Conservation (phyloP, 2,113 vertebrate genomes). For the Ovis aries region ARS-UI_Ramb_v3.0 NC_056057.1:41490001-41490500, state of each 20-base stretch:
- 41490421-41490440: neutral
- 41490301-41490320: neutral
- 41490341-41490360: neutral
- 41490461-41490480: neutral
- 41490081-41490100: neutral
- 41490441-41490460: neutral
- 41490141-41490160: neutral
- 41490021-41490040: neutral
- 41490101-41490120: neutral
- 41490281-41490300: neutral
- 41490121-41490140: neutral
- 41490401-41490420: neutral
- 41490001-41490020: neutral
- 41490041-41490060: neutral
- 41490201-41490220: neutral
- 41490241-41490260: neutral
- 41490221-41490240: neutral
- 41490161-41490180: neutral
- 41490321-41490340: neutral
- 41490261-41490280: neutral
- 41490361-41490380: neutral
- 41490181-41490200: neutral
- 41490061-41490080: neutral
- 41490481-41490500: neutral
- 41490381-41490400: neutral